Base-by-base conservation (phyloP, 2,888 invertebrate species). In the Nomada fabriciana region DNA sequence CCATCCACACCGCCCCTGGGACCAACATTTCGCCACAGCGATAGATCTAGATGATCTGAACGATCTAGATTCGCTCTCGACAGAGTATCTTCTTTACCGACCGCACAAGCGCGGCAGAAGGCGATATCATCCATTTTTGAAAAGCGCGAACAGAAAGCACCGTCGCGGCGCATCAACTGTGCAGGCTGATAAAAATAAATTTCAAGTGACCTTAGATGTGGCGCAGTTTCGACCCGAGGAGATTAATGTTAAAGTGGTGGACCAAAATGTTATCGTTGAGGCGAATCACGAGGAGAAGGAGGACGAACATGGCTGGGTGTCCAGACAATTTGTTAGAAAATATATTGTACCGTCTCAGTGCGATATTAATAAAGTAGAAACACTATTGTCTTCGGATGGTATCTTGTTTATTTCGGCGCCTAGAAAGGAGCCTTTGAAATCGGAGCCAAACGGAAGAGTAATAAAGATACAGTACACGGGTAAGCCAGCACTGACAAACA, bases 331-430 rank as follows among this genome's bases (percentile, higher is more conserved):
- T 92, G 95, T 95, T 2, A 95, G 98, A 83, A 95, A 95, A 64
- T 97, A 97, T 90, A 94, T 96, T 85, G 94, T 97, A 59, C 97
- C 97, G 0, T 94, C 95, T 88, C 94, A 94, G 68, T 94, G 94
- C 76, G 96, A 98, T 75, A 95, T 97, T n/a, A 95, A 96, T 10
- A 95, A 96, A 84, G 95, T 98, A 0, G 95, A 96, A 69, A 98
- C 98, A 76, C 96, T 96, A 0, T 94, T 98, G 29, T 97, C 97
- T 1, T 97, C 97, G 0, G 98, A 98, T 91, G 98, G 98, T 11
- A 96, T 98, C 36, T 94, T 97, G 72, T 97, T 97, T 3, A 96
- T 97, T 60, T 95, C 96, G 0, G 97, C 97, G 0, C 97, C 97
- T 0, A 96, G 96, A 90, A 95, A 95, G 80, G 93, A 91, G 1